A percentile compares a stretch with the other conserved stretches of the same genome.
Evolutionary conservation across 2,113 vertebrate genomes (phyloP).

Genomic region (Tor tambroides): DNA sequence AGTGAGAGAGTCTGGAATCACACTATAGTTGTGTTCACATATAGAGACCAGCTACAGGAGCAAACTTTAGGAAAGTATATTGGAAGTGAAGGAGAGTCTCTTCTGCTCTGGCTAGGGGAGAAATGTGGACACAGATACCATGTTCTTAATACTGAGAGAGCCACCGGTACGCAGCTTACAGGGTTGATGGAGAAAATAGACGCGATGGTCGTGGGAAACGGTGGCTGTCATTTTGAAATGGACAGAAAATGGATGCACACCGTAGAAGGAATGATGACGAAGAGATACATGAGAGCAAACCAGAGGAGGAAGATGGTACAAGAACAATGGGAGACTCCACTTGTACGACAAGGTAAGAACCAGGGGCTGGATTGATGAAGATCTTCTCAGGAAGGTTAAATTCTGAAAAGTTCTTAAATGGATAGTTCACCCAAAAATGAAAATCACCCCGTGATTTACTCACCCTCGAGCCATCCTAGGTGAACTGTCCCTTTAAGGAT

Average conservation of each 20-base stretch:
- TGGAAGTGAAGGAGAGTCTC: conserved; percentile 38
- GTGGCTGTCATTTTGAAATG: conserved; percentile 42
- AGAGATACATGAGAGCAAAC: conserved; percentile 28
- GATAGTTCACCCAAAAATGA: too few species aligned
- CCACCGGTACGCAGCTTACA: conserved; percentile 22
- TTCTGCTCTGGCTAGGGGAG: conserved; percentile 47
- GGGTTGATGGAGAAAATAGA: conserved; percentile 52
- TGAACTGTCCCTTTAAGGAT: too few species aligned
- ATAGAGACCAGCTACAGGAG: conserved; percentile 44
- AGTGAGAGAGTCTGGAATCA: conserved; percentile 51
- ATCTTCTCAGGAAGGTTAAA: neutral
- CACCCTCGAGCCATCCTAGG: too few species aligned
- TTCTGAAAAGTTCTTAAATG: neutral
- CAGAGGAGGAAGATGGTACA: conserved; percentile 35
- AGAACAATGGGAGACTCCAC: conserved; percentile 16
- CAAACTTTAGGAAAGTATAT: conserved; percentile 34
- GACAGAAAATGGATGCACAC: conserved; percentile 20
- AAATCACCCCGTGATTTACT: too few species aligned
- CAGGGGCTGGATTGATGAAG: neutral
- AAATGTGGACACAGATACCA: conserved; percentile 54
- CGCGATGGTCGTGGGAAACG: conserved; percentile 40
- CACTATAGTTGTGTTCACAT: conserved; percentile 53
- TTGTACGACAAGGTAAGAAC: conserved; percentile 6
- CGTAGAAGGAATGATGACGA: conserved; percentile 24
- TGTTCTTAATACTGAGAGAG: conserved; percentile 47